These are phyloP conservation scores for Drosophila neutralis DNA, from an alignment of 2,888 invertebrate species.

Conservation along the genomic window DNA sequence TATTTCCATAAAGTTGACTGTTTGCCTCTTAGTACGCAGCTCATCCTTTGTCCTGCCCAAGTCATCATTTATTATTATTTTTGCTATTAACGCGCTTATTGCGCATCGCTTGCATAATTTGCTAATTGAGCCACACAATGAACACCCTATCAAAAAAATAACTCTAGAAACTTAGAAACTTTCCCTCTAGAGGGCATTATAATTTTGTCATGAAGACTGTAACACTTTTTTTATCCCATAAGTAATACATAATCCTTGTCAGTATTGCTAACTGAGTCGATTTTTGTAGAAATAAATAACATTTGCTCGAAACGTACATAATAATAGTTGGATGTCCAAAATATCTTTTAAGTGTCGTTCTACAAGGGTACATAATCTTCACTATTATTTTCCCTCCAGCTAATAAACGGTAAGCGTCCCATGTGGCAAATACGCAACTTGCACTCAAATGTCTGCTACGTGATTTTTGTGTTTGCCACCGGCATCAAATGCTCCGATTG, in stretches of 20 bases:
- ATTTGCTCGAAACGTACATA: neutral
- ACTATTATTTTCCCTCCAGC: slow-evolving; percentile 14
- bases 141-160: slow-evolving; percentile 47
- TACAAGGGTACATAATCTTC: neutral
- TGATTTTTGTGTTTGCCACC: slow-evolving; percentile 60
- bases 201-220: neutral
- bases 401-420: slow-evolving; percentile 60
- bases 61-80: slow-evolving; percentile 42
- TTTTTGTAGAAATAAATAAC: neutral
- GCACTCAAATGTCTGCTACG: slow-evolving; percentile 73
- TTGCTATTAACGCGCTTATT: slow-evolving; percentile 7
- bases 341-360: neutral
- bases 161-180: neutral
- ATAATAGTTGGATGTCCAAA: neutral
- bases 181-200: neutral
- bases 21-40: slow-evolving; percentile 7
- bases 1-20: slow-evolving; percentile 38
- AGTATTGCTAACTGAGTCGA: neutral
- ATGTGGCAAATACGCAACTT: slow-evolving; percentile 69
- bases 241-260: neutral
- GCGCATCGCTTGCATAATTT: slow-evolving; percentile 52
- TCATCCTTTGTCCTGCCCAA: slow-evolving; percentile 36
- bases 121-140: slow-evolving; percentile 61
- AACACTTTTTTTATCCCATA: neutral
- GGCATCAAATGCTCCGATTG: slow-evolving; percentile 47